Base-by-base conservation (phyloP, 2,113 vertebrate species). In the Clarias macrocephalus region DNA sequence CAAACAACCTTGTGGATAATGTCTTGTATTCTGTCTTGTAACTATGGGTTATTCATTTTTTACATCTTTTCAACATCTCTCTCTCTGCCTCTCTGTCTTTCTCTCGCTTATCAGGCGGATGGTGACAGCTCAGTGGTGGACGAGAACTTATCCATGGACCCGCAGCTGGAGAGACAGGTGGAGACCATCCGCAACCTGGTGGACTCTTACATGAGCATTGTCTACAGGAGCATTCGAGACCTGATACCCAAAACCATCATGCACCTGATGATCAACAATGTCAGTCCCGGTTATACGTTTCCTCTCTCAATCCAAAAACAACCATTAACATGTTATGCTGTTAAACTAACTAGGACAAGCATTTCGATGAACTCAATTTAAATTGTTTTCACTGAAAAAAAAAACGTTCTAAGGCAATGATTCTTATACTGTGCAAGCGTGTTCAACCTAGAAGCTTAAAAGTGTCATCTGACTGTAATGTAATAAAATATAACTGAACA, bases 231-330 rank as follows among this genome's bases (percentile, higher is more conserved):
- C 52, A 94, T 98, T 88, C 94, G 96, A 87, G 97, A 98, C 89
- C 92, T 98, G 54, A 97, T 98, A 95, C 97, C 97, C 0, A 99
- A 99, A 95, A 98, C 97, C 60, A 96, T 98, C 88, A 98, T 98
- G 97, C 97, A 99, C 90, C 95, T 98, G 82, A 96, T 98, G 95
- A 97, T 98, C 90, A 98, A 97, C 91, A 97, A 96, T 0, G 97
- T 98, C 21, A 83, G 87, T 86, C 54, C 16, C 54, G 16, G 5
- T 42, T 56, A 19, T 66, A 5, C 59, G 4, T 70, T 33, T 54
- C 13, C 54, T 66, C 81, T 68, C 3, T 72, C 28, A 42, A 12
- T 18, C 19, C 42, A 48, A 76, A 52, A 48, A 28, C 52, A 33
- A 37, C 5, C 57, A 66, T 52, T 19, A 28, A 95, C 95, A 96